Evolutionary conservation across 2,113 vertebrate genomes (phyloP), one percentile per base, ranked within the genome.

Genomic region (cattle (Bos taurus)): DNA sequence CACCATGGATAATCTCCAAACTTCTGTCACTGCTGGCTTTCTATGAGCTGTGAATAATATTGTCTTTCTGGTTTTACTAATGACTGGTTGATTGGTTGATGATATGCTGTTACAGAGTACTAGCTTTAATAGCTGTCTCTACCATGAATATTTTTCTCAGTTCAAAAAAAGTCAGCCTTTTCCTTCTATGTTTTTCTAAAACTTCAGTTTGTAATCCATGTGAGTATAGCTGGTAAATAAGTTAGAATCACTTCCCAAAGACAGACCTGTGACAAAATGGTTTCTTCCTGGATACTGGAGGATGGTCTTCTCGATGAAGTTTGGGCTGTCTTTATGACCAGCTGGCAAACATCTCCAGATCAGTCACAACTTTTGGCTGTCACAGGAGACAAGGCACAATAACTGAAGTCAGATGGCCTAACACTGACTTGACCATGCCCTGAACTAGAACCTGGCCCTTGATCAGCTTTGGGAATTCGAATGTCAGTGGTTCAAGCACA

Each of bases 271-370:
- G 40, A 89, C 96, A 90, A 98, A 90, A 97, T 96, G 98, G 96
- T 97, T 98, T 97, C 94, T 97, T 98, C 95, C 46, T 78, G 95
- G 96, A 98, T 91, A 96, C 94, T 83, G 57, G 96, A 97, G 93
- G 97, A 98, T 91, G 97, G 88, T 30, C 88, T 98, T 98, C 95
- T 96, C 83, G 98, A 98, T 98, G 94, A 98, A 98, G 97, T 97
- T 96, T 88, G 62, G 71, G 74, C 59, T 77, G 92, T 97, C 96
- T 98, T 98, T 93, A 95, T 98, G 89, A 97, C 85, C 98, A 96
- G 95, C 97, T 97, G 88, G 95, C 92, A 92, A 74, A 15, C 2
- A 74, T 33, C 77, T 89, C n/a, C 25, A 28, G 94, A 97, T 98
- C 98, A 98, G 88, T 94, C 97, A 98, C 97, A 97, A 95, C 74